Evolutionary conservation across 2,888 invertebrate species (phyloP).

Genomic region (Microctonus brassicae): DNA sequence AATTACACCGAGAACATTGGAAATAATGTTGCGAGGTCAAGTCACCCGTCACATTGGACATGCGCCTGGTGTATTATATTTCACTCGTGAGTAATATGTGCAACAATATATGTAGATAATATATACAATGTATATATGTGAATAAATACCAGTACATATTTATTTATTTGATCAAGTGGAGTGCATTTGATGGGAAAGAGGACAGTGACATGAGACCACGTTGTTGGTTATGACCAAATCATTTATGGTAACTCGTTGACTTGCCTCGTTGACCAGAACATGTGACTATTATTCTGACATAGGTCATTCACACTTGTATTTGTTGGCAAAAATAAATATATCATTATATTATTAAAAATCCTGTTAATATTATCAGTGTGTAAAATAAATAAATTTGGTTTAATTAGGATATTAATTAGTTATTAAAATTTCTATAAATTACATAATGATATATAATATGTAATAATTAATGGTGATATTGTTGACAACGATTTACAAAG

Average conservation of each 20-base stretch:
- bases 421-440: too few relatives aligned
- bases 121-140: background rate
- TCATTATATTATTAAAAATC: background rate
- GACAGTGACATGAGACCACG: slow-evolving; percentile 15
- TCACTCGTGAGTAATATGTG: slow-evolving; percentile 16
- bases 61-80: slow-evolving; percentile 32
- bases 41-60: slow-evolving; percentile 24
- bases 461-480: too few relatives aligned
- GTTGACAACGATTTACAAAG: too few relatives aligned
- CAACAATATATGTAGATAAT: background rate
- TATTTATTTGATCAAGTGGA: slow-evolving; percentile 33
- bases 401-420: too few relatives aligned
- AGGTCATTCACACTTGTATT: background rate
- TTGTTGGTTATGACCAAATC: background rate
- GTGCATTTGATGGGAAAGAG: slow-evolving; percentile 32
- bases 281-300: background rate
- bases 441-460: too few relatives aligned
- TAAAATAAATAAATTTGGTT: too few relatives aligned
- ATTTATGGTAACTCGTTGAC: background rate
- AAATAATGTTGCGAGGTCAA: slow-evolving; percentile 22
- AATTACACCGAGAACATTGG: slow-evolving; percentile 4
- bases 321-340: background rate
- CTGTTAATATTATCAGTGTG: background rate
- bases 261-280: background rate
- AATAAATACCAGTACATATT: too few relatives aligned